Conservation (phyloP, 1,140 invertebrate genomes). For the Caenorhabditis briggsae region DNA sequence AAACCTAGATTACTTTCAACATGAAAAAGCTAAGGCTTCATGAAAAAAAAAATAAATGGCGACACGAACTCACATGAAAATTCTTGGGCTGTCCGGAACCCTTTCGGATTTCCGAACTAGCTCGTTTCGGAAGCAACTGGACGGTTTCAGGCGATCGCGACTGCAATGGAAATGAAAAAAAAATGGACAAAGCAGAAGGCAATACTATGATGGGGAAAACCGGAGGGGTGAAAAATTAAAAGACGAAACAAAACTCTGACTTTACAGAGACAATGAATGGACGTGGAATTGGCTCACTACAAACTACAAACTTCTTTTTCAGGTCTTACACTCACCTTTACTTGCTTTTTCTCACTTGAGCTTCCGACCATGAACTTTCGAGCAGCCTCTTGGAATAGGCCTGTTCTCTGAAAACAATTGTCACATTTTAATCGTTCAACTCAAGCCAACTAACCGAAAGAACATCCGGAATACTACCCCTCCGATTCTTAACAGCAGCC, state of each 20-base stretch:
- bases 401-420: conserved; percentile 57
- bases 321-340: conserved; percentile 3
- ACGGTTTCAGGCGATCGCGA: conserved; percentile 57
- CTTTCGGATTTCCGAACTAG: conserved; percentile 39
- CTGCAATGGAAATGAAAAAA: conserved; percentile 54
- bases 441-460: conserved; percentile 60
- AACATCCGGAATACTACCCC: conserved; percentile 73
- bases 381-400: conserved; percentile 70
- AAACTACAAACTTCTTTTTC: conserved; percentile 46
- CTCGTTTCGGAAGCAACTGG: conserved; percentile 62
- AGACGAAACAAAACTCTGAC: conserved; percentile 47
- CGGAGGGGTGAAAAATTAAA: not conserved
- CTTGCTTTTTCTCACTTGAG: conserved; percentile 49
- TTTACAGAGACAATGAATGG: conserved; percentile 52
- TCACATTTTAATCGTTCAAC: not conserved
- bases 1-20: not conserved
- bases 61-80: conserved; percentile 62
- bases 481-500: conserved; percentile 60
- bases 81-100: conserved; percentile 43
- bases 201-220: not conserved
- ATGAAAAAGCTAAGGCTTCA: not conserved
- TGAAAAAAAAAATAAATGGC: not conserved
- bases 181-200: conserved; percentile 4
- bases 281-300: conserved; percentile 16
- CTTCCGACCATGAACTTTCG: conserved; percentile 67